Evolutionary conservation across 2,797 vertebrate species (phyloP), one percentile per base, ranked within the genome.

Genomic region (Fistularia tabacaria): DNA sequence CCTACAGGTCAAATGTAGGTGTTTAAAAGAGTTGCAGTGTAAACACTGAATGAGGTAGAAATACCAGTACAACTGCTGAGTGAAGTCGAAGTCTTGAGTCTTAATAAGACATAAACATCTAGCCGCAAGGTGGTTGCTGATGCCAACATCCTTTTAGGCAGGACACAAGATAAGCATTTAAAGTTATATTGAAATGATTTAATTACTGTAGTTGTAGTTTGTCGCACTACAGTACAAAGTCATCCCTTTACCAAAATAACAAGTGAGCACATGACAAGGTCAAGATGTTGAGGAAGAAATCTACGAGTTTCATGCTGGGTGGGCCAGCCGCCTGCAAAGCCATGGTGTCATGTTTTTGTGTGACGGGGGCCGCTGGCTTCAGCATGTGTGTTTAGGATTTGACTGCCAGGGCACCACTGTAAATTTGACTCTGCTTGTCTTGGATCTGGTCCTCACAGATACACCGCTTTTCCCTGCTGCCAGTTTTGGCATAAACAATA

Each of bases 371-470:
- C 57, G 63, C 58, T 62, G 55, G 59, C 56, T 72, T 66, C 54
- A 7, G 13, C 49, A 46, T 63, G 63, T 78, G 72, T 69, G 76
- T 76, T 75, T 68, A 65, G 60, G 51, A 68, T 70, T 66, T 59
- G 59, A 64, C 72, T 66, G 57, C 70, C 50, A 37, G 57, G 51
- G 66, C 72, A 72, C 66, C 45, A 8, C 76, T 68, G 64, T 66
- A 79, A 81, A 79, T 74, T 55, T 76, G 49, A 74, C 64, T 48
- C 57, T 71, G 76, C 69, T 79, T 79, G 61, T 76, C 54, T 81
- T 79, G 79, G 79, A 76, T 14, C 36, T 1, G 0, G 6, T 74
- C 79, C 78, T 72, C 51, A 58, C 51, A 68, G 74, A 83, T 68
- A 66, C 65, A 70, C 65, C 59, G 50, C 44, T 37, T 8, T 50